phyloP scores from a whole-genome alignment of 2,888 invertebrate genomes.

The Mythimna albipuncta region DNA sequence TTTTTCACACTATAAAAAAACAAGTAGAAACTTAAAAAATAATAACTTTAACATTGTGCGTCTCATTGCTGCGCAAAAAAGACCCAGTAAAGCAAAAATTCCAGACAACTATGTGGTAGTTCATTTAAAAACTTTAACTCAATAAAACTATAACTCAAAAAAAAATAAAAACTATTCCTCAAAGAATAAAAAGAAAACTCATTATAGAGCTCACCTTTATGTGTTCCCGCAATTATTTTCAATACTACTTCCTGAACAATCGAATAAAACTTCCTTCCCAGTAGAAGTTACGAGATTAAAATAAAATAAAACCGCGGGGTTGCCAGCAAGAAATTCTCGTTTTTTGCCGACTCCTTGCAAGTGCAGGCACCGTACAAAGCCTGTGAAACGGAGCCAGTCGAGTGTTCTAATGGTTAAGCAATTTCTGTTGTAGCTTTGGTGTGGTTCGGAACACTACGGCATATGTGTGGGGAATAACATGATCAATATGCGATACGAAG shows the following conservation, averaged over 20 bases:
- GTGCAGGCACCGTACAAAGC: constrained; percentile 44
- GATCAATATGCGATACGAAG: not conserved
- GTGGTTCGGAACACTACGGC: constrained; percentile 23
- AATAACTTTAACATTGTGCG: too few species aligned
- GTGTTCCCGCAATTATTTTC: constrained; percentile 20
- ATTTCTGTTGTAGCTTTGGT: constrained; percentile 48
- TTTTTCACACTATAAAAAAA: too few species aligned
- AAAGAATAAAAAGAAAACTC: not conserved
- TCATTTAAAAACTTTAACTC: not conserved
- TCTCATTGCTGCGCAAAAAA: too few species aligned
- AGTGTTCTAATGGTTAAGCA: constrained; percentile 47
- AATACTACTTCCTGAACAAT: constrained; percentile 32
- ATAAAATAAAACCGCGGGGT: constrained; percentile 35
- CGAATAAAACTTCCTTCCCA: constrained; percentile 38
- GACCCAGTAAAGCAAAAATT: too few species aligned
- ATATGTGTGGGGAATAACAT: not conserved
- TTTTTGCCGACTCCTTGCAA: constrained; percentile 37
- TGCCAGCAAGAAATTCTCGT: constrained; percentile 25
- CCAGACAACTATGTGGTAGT: too few species aligned
- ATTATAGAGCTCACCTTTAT: constrained; percentile 14
- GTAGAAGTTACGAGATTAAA: constrained; percentile 35
- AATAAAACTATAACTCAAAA: not conserved
- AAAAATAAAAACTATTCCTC: constrained; percentile 12
- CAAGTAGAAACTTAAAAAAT: too few species aligned
- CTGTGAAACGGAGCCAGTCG: constrained; percentile 26